Conservation (phyloP, 2,113 vertebrate species). For the Centropus unirufus region DNA sequence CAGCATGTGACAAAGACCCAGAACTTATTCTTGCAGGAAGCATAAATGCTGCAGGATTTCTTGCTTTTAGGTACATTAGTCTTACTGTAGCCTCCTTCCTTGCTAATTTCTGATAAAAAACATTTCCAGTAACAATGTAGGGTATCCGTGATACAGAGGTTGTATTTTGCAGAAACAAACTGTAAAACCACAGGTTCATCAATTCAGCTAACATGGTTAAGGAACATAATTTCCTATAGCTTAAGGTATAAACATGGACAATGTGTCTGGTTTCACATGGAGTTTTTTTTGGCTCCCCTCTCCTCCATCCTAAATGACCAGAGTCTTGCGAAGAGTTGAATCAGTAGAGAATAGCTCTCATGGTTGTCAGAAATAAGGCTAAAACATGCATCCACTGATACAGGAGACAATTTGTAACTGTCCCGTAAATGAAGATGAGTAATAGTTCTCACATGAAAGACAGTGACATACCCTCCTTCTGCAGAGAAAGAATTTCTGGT, state of each 20-base stretch:
- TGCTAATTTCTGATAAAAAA: neutral
- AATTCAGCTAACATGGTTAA: neutral
- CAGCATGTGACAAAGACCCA: neutral
- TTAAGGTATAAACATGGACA: neutral
- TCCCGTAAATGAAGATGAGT: neutral
- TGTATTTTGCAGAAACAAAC: neutral
- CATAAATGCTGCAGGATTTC: neutral
- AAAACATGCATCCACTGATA: neutral
- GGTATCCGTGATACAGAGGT: neutral
- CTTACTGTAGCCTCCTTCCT: neutral
- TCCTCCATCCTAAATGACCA: neutral
- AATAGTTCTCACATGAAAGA: neutral
- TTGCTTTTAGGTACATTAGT: neutral
- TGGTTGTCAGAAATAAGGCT: neutral
- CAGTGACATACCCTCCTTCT: neutral
- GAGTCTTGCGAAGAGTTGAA: neutral
- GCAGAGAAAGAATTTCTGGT: neutral
- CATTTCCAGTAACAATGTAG: neutral
- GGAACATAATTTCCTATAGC: neutral
- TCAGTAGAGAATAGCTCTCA: neutral
- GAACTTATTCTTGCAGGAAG: neutral
- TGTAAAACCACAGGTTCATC: neutral
- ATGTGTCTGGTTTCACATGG: accelerated
- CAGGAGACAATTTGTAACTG: neutral
- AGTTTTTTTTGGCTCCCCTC: neutral